Base-by-base conservation (phyloP, 2,888 invertebrate species). In the Trichacis sp. region DNA sequence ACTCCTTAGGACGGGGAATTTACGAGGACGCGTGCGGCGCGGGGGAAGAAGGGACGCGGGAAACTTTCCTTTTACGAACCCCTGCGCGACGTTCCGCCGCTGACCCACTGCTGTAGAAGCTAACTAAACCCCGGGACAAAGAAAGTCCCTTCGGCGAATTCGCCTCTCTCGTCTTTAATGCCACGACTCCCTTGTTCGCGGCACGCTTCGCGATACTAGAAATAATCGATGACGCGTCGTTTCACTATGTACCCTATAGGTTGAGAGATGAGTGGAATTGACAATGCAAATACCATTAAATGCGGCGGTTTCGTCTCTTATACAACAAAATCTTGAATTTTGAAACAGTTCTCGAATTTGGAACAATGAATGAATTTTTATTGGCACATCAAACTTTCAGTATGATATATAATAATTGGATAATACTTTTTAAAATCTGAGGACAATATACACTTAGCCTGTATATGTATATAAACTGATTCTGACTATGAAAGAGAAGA, bases 141-240 rank as follows among this genome's bases (percentile, higher is more conserved):
- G 71, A 70, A 70, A 65, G 60, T 62, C 56, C 60, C 46, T 60
- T 20, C 19, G 40, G 57, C 24, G 54, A 61, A 66, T 66, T 58
- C 54, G 57, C 64, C 64, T 64, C 60, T 61, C 54, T 66, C 61
- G 59, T 53, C 61, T 65, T 65, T 61, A 61, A 65, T 66, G 54
- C 66, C 51, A 54, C 57, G 54, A 24, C 61, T 62, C 62, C 58
- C 58, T 66, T 58, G 66, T 66, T 62, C 66, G 58, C 50, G 59
- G 67, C 67, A 67, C 67, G 67, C 67, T 67, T 67, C 60, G 2
- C 61, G 62, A 61, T 55, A 56, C 60, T 73, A 75, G 74, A 78
- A 79, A 80, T 79, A 80, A 80, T 80, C 79, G 79, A 78, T 77
- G 74, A 69, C 70, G 64, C 68, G 72, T 70, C 63, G 62, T 64